Conservation (phyloP, 1,140 invertebrate genomes). For the Rhagoletis pomonella region DNA sequence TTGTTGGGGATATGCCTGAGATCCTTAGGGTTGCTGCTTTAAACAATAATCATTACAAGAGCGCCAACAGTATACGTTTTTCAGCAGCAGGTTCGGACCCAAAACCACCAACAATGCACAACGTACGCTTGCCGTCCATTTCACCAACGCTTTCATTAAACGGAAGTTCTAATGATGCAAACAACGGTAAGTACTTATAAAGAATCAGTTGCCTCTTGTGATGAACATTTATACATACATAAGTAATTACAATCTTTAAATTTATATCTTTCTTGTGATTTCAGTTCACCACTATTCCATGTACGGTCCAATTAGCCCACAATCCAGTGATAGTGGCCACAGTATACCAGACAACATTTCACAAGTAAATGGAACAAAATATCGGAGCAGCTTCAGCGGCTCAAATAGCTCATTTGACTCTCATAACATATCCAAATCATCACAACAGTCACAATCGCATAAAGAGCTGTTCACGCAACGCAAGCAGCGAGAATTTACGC, state of each 20-base stretch:
- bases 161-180: conserved; percentile 70
- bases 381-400: conserved; percentile 56
- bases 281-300: conserved; percentile 69
- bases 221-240: not conserved
- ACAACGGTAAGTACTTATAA: conserved; percentile 65
- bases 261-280: conserved; percentile 16
- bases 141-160: conserved; percentile 71
- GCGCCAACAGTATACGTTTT: conserved; percentile 55
- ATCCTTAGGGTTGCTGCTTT: conserved; percentile 46
- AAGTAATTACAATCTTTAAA: not conserved
- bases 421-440: conserved; percentile 49
- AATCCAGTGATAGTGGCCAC: conserved; percentile 67
- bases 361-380: conserved; percentile 69
- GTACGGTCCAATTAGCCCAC: conserved; percentile 70
- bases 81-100: conserved; percentile 9
- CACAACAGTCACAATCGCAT: conserved; percentile 62
- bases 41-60: conserved; percentile 60
- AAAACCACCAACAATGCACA: conserved; percentile 62
- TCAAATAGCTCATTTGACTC: conserved; percentile 25
- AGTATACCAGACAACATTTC: conserved; percentile 57
- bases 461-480: conserved; percentile 79
- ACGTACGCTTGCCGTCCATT: conserved; percentile 66
- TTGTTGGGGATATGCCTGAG: conserved; percentile 54
- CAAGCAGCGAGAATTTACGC: conserved; percentile 97
- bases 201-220: not conserved